Conservation (phyloP, 2,113 vertebrate species). For the Xyliphius kryptos region DNA sequence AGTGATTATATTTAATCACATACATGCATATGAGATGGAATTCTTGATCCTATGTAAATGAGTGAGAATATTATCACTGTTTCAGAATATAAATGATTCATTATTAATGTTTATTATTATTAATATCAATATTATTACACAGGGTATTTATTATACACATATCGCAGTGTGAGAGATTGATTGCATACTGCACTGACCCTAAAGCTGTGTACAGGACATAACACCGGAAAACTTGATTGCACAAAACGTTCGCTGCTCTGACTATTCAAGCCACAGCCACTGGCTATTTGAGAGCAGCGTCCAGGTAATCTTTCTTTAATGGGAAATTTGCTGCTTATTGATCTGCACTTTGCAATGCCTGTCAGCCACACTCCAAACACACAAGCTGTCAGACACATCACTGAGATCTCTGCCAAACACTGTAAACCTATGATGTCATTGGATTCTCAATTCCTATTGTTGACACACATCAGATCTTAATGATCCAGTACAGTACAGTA, state of each 20-base stretch:
- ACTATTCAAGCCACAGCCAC: slow-evolving; percentile 78
- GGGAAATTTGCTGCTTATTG: slow-evolving; percentile 98
- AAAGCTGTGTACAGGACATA: slow-evolving; percentile 16
- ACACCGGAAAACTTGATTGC: slow-evolving; percentile 18
- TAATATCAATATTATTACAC: too few species aligned
- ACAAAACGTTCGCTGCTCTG: slow-evolving; percentile 48
- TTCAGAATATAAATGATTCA: too few species aligned
- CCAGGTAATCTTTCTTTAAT: slow-evolving; percentile 93
- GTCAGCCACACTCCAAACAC: slow-evolving; percentile 90
- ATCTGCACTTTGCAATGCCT: slow-evolving; percentile 89
- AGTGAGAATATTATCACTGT: too few species aligned
- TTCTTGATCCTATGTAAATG: too few species aligned
- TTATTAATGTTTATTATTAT: too few species aligned
- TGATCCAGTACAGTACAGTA: slow-evolving; percentile 42
- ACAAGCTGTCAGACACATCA: slow-evolving; percentile 83
- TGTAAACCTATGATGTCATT: too few species aligned
- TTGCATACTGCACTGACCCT: slow-evolving; percentile 15
- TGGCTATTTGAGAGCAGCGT: slow-evolving; percentile 83
- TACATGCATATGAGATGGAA: neutral
- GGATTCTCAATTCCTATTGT: too few species aligned
- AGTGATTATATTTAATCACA: slow-evolving; percentile 18
- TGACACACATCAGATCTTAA: slow-evolving; percentile 46
- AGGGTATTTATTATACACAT: too few species aligned
- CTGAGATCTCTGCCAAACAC: slow-evolving; percentile 69
- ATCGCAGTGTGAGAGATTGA: slow-evolving; percentile 23